A percentile compares a stretch with the other conserved stretches of the same genome.
phyloP scores from a whole-genome alignment of 2,113 vertebrate genomes.

The Pheucticus melanocephalus region DNA sequence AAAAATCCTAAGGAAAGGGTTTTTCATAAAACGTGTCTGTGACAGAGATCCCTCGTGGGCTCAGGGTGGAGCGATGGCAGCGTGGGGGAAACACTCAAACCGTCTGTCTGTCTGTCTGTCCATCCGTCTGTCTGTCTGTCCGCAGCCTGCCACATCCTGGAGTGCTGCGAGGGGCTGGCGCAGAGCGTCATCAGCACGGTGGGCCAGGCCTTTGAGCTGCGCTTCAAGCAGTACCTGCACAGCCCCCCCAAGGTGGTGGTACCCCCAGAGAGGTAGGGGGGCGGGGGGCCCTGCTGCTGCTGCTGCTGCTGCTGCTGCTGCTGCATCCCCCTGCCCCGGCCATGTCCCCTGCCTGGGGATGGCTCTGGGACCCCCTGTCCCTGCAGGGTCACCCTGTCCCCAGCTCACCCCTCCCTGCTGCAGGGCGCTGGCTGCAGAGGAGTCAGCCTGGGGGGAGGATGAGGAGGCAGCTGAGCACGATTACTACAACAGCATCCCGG shows the following conservation, averaged over 20 bases:
- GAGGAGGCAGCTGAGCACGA: constrained; percentile 83
- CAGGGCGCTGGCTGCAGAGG: constrained; percentile 80
- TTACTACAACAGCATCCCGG: constrained; percentile 97
- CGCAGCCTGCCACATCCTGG: constrained; percentile 94
- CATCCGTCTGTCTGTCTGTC: not conserved
- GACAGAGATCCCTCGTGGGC: not conserved
- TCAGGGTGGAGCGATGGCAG: not conserved
- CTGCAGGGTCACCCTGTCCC: not conserved
- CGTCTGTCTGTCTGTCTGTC: accelerated
- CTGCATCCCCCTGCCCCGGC: no score
- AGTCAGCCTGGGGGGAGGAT: constrained; percentile 84
- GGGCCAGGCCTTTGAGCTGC: constrained; percentile 95
- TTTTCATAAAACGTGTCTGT: no score
- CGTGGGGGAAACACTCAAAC: accelerated
- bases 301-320: no score
- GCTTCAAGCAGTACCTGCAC: constrained; percentile 96
- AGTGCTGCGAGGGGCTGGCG: constrained; percentile 91
- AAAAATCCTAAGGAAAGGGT: no score
- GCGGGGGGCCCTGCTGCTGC: accelerated
- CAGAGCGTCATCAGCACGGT: constrained; percentile 95
- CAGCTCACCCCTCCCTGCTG: not conserved
- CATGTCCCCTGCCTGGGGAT: not conserved
- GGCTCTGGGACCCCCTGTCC: not conserved
- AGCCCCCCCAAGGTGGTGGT: constrained; percentile 85
- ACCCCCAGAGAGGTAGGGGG: constrained; percentile 74